Conservation (phyloP, 2,113 vertebrate species). For the Tragelaphus scriptus region DNA sequence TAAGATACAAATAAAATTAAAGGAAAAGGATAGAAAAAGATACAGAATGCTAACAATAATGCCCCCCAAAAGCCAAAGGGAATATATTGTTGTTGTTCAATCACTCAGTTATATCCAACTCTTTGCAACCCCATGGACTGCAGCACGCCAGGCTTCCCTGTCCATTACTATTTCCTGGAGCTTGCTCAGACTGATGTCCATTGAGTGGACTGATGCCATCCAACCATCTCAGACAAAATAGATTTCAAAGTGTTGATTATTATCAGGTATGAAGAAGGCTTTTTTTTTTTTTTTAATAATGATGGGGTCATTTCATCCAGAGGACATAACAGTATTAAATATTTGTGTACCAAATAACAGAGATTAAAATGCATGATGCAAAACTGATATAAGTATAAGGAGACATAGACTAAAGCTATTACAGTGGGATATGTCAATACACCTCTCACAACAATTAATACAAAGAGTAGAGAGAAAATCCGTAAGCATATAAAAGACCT, state of each 20-base stretch:
- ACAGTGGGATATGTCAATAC: neutral
- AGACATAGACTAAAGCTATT: too few species aligned
- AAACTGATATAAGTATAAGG: neutral
- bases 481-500: neutral
- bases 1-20: neutral
- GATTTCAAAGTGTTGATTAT: neutral
- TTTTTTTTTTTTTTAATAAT: neutral
- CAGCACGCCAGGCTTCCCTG: neutral
- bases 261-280: neutral
- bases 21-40: neutral
- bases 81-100: neutral
- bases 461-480: neutral
- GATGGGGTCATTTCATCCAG: neutral
- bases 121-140: neutral
- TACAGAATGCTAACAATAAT: neutral
- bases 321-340: neutral
- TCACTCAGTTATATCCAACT: neutral
- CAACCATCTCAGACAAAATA: neutral
- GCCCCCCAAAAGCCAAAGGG: neutral
- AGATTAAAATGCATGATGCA: neutral
- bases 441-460: neutral
- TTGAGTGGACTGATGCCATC: neutral
- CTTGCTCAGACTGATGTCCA: neutral
- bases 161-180: neutral
- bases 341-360: neutral